These are phyloP conservation scores for Sebastiscus albofasciatus DNA, from an alignment of 2,797 vertebrate genomes.

Conservation along the genomic window DNA sequence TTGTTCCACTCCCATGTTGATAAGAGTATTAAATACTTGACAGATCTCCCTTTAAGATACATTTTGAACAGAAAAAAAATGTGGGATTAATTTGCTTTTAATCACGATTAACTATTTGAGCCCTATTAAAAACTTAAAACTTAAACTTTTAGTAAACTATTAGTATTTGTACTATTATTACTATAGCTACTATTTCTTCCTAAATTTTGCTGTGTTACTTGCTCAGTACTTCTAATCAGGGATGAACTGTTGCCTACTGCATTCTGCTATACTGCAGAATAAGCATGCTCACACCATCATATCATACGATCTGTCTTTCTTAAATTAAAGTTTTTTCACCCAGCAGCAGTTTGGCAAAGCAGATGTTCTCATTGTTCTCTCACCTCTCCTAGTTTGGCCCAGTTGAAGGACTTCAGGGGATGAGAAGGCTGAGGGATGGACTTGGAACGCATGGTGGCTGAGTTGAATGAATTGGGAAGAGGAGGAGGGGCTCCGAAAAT, in stretches of 20 bases:
- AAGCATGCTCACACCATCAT: neutral
- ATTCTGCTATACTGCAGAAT: neutral
- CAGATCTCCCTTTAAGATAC: too few species aligned
- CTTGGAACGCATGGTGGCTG: conserved; percentile 85
- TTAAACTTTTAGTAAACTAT: too few species aligned
- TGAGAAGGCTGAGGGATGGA: conserved; percentile 94
- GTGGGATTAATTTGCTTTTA: too few species aligned
- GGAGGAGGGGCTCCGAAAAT: conserved; percentile 88
- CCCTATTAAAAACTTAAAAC: too few species aligned
- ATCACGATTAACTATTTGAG: too few species aligned
- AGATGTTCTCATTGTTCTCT: conserved; percentile 47
- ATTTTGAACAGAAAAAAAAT: too few species aligned
- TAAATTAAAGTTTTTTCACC: neutral
- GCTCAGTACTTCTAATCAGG: neutral
- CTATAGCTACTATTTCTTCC: too few species aligned
- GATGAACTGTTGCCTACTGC: neutral
- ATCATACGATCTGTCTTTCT: neutral
- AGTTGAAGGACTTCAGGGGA: conserved; percentile 98
- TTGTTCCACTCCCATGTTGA: too few species aligned
- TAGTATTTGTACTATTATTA: too few species aligned
- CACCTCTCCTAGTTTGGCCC: conserved; percentile 96
- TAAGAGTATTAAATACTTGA: too few species aligned
- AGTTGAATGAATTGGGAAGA: conserved; percentile 80
- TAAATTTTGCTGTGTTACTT: too few species aligned
- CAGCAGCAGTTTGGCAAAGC: neutral